Conservation (phyloP, 2,113 vertebrate genomes). For the Panthera uncia region DNA sequence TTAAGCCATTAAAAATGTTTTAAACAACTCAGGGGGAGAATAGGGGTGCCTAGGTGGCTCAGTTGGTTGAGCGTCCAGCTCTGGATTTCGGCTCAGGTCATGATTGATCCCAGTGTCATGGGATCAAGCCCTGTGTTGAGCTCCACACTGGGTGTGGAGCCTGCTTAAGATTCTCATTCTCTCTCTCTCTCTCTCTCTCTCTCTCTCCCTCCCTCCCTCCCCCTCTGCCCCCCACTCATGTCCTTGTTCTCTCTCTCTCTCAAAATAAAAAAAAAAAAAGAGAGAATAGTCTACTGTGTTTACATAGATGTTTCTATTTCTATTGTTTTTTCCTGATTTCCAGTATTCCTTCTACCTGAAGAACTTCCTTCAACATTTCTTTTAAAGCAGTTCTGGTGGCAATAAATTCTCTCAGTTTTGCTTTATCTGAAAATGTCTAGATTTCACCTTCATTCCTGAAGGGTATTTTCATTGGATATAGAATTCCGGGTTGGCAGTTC, state of each 20-base stretch:
- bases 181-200: too few relatives aligned
- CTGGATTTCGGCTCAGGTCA: too few relatives aligned
- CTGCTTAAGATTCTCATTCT: too few relatives aligned
- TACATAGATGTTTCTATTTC: conserved; percentile 38
- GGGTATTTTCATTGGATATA: neutral
- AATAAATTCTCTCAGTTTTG: neutral
- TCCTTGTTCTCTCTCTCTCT: too few relatives aligned
- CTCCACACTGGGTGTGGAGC: too few relatives aligned
- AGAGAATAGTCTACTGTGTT: neutral
- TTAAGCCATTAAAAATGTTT: neutral
- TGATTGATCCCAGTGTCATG: too few relatives aligned
- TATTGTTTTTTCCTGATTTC: neutral
- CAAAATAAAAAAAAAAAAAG: neutral
- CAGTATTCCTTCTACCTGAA: neutral
- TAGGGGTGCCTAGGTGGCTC: too few relatives aligned
- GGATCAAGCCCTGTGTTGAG: too few relatives aligned
- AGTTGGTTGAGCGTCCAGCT: too few relatives aligned
- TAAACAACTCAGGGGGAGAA: too few relatives aligned
- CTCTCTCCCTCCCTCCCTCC: too few relatives aligned
- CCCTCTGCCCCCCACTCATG: too few relatives aligned
- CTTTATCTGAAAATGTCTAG: conserved; percentile 33
- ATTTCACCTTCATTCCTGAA: neutral
- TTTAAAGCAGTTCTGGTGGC: neutral
- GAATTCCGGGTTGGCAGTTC: neutral
- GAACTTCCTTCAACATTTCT: neutral